These are phyloP conservation scores for Dasypolia templi DNA, from an alignment of 2,888 invertebrate species.

Conservation along the genomic window DNA sequence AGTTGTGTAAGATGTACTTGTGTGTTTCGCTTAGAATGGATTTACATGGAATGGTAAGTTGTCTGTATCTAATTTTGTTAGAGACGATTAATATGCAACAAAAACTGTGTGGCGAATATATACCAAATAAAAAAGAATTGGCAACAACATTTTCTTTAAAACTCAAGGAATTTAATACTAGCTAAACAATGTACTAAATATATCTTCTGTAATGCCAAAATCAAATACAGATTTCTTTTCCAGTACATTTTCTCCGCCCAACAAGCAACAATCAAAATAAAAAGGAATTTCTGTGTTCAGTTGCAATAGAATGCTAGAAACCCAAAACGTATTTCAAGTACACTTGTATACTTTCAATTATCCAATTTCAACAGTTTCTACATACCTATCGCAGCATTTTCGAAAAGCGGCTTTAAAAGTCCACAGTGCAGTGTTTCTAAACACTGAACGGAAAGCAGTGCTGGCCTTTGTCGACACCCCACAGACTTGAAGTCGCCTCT, in stretches of 20 bases:
- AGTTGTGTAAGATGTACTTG: slow-evolving; percentile 30
- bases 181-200: neutral
- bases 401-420: slow-evolving; percentile 44
- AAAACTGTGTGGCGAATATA: neutral
- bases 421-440: slow-evolving; percentile 30
- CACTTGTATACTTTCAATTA: slow-evolving; percentile 45
- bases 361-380: slow-evolving; percentile 51
- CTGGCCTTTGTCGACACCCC: slow-evolving; percentile 55
- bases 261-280: slow-evolving; percentile 38
- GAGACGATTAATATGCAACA: neutral
- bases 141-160: neutral
- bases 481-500: slow-evolving; percentile 61
- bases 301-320: slow-evolving; percentile 39
- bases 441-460: slow-evolving; percentile 44
- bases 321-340: slow-evolving; percentile 45
- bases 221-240: slow-evolving; percentile 6
- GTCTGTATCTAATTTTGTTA: neutral
- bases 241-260: slow-evolving; percentile 11
- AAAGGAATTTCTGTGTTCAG: slow-evolving; percentile 27
- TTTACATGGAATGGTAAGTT: neutral
- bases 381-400: slow-evolving; percentile 46
- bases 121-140: neutral
- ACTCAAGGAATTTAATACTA: neutral
- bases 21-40: neutral
- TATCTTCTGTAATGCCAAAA: neutral